phyloP scores from a whole-genome alignment of 2,113 vertebrate species.

The Eonycteris spelaea region DNA sequence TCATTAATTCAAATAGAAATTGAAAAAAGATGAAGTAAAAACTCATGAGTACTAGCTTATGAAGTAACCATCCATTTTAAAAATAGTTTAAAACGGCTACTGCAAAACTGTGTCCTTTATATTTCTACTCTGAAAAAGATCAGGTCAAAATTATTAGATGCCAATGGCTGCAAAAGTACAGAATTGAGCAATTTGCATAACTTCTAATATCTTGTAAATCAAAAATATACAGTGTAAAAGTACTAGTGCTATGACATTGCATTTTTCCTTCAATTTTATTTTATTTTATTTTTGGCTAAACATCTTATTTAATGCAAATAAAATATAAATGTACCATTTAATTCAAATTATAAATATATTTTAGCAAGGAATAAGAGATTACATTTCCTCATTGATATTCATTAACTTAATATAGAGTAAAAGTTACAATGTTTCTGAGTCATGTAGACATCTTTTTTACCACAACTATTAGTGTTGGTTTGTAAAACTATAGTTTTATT shows the following conservation, averaged over 20 bases:
- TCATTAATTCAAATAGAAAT: not conserved
- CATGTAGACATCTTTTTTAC: conserved; percentile 13
- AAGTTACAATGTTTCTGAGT: conserved; percentile 38
- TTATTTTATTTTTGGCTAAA: not conserved
- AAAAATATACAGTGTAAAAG: not conserved
- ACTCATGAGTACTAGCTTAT: not conserved
- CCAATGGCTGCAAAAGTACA: not conserved
- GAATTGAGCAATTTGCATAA: not conserved
- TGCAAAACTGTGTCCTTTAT: not conserved
- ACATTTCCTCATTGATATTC: conserved; percentile 36
- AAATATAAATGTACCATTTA: not conserved
- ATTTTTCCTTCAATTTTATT: not conserved
- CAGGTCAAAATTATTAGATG: not conserved
- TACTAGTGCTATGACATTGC: not conserved
- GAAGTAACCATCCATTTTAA: not conserved
- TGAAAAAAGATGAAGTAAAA: not conserved
- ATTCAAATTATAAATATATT: conserved; percentile 5
- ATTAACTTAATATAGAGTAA: conserved; percentile 58
- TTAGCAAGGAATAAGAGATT: not conserved
- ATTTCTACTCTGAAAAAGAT: not conserved
- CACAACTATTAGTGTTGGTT: conserved; percentile 55
- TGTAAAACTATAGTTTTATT: conserved; percentile 72
- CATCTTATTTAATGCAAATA: not conserved
- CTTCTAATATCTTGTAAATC: not conserved
- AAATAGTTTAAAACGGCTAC: not conserved